Evolutionary conservation across 2,888 invertebrate species (phyloP), one percentile per base, ranked within the genome.

Genomic region (Drosophila suboccidentalis): DNA sequence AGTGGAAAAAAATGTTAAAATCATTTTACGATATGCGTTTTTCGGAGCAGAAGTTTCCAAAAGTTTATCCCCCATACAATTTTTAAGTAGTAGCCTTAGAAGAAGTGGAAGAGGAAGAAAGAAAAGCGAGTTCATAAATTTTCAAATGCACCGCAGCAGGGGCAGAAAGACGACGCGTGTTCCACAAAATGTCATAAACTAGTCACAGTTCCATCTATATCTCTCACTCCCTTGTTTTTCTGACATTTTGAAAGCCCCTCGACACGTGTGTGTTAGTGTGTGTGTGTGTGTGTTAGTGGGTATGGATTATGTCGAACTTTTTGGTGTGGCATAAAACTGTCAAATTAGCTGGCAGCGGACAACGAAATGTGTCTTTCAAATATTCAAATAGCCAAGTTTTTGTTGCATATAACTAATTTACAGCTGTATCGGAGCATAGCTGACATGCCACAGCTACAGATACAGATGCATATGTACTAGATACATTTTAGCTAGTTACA

Each of bases 161-260:
- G 60, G 22, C 62, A 49, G 44, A 49, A 51, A 58, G 78, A 86
- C 78, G 78, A 86, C 78, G 84, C 84, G 84, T 86, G 72, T 86
- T 78, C 71, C 53, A 58, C 58, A 69, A 89, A 83, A 88, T 84
- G 84, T 86, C 85, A 85, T 85, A 89, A 85, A 89, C 79, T 76
- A 86, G 66, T 62, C 78, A 59, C 68, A 60, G 71, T 71, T 74
- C 66, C 84, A 69, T 75, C 51, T 58, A 64, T 58, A 46, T 59
- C 44, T 38, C n/a, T 51, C 29, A 22, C 39, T 57, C 38, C 51
- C 6, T 32, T 19, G 3, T 8, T 8, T 26, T 34, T 80, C 71
- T 75, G 80, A 80, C 78, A 79, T 71, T 81, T 87, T 87, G 82
- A 84, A 88, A 83, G 88, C 88, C 82, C 66, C 61, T 10, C 39